Evolutionary conservation across 2,797 vertebrate genomes (phyloP).

Genomic region (Fistularia commersonii): DNA sequence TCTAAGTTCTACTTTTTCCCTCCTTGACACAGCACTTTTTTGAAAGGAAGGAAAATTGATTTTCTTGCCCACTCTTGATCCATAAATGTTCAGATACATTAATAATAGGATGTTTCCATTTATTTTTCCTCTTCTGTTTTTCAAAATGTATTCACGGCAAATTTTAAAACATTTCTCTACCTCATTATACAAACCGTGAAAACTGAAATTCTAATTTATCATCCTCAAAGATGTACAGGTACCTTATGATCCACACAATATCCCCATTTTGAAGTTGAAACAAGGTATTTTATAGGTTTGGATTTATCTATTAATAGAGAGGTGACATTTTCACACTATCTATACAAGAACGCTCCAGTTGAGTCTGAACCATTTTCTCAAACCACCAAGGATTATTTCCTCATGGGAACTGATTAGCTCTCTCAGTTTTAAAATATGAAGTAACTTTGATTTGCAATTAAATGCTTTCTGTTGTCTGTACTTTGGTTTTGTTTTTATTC

Average conservation of each 20-base stretch:
- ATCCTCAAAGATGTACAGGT: slow-evolving; percentile 44
- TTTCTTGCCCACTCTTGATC: slow-evolving; percentile 39
- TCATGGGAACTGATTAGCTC: slow-evolving; percentile 77
- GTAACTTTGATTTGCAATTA: slow-evolving; percentile 83
- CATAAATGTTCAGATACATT: slow-evolving; percentile 47
- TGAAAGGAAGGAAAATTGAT: slow-evolving; percentile 30
- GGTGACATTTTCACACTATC: slow-evolving; percentile 74
- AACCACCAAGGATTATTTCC: slow-evolving; percentile 75
- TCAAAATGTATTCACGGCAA: slow-evolving; percentile 30
- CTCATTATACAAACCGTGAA: slow-evolving; percentile 44
- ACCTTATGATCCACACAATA: slow-evolving; percentile 36
- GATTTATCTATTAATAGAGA: slow-evolving; percentile 73
- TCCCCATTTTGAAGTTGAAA: slow-evolving; percentile 34
- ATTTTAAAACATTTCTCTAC: slow-evolving; percentile 49
- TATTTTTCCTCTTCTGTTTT: slow-evolving; percentile 3
- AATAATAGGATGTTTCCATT: slow-evolving; percentile 29
- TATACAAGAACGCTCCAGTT: slow-evolving; percentile 50
- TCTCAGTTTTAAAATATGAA: slow-evolving; percentile 68
- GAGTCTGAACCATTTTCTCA: slow-evolving; percentile 66
- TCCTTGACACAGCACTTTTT: slow-evolving; percentile 32
- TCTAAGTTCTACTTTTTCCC: slow-evolving; percentile 2
- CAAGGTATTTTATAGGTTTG: slow-evolving; percentile 62
- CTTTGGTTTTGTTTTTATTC: slow-evolving; percentile 57
- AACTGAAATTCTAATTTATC: slow-evolving; percentile 40
- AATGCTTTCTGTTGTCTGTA: slow-evolving; percentile 72